A percentile compares a stretch with the other conserved stretches of the same genome.
Evolutionary conservation across 2,888 invertebrate genomes (phyloP).

Genomic region (Endomychus coccineus): DNA sequence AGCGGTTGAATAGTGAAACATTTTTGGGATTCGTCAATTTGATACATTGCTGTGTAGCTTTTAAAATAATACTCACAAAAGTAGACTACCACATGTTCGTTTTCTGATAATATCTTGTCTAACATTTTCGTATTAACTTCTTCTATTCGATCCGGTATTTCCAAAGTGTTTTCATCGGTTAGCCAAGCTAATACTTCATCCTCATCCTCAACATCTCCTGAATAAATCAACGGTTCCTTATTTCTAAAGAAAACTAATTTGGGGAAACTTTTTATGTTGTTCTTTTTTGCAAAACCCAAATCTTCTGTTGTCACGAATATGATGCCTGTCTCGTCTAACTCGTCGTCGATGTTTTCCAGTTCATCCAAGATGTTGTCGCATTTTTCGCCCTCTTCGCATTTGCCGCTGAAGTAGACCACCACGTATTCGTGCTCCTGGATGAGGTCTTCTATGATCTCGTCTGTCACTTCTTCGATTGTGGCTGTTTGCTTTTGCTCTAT

Average conservation of each 20-base stretch:
- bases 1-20: too few species aligned
- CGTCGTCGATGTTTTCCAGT: conserved; percentile 87
- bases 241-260: conserved; percentile 85
- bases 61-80: conserved; percentile 65
- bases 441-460: conserved; percentile 77
- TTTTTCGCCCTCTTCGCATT: conserved; percentile 79
- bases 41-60: too few species aligned
- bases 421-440: conserved; percentile 90
- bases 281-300: conserved; percentile 68
- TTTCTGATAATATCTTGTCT: conserved; percentile 80
- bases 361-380: conserved; percentile 81
- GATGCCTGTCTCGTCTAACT: conserved; percentile 86
- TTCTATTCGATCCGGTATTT: conserved; percentile 88
- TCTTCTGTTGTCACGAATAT: conserved; percentile 93
- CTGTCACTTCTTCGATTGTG: conserved; percentile 90
- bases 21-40: too few species aligned
- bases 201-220: conserved; percentile 82
- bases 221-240: conserved; percentile 76
- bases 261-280: conserved; percentile 78
- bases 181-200: conserved; percentile 88
- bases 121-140: conserved; percentile 87
- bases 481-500: conserved; percentile 82
- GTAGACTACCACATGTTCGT: conserved; percentile 84
- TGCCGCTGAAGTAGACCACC: conserved; percentile 88
- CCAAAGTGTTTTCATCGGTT: conserved; percentile 82